Base-by-base conservation (phyloP, 2,888 invertebrate species). In the Spicauda simplicius region DNA sequence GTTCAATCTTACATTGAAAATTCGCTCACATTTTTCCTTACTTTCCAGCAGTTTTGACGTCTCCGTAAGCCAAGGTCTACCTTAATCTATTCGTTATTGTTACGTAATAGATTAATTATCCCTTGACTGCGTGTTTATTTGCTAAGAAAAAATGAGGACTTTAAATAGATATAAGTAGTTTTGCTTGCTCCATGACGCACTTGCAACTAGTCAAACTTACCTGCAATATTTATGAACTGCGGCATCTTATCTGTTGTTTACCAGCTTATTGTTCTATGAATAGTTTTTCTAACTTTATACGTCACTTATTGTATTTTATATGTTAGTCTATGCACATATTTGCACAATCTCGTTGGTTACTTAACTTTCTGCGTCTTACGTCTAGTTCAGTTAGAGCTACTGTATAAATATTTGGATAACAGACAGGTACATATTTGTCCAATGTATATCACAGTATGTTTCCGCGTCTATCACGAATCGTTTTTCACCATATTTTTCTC, bases 401-500 rank as follows among this genome's bases (percentile, higher is more conserved):
- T 41, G 1, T 41, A 10, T 53, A 48, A 48, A 63, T 48, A 63
- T 18, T 48, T 55, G 16, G 19, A 11, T 12, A 41, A 45, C 58
- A 58, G n/a, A 58, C 50, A 60, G 6, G 33, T 12, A 60, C 30
- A 60, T 33, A 60, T 60, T 60, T 60, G 19, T 48, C 25, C 25
- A 25, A 25, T 16, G n/a, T 33, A 19, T 33, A 52, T 30, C 52
- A 45, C 18, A 12, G 60, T 60, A 50, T 59, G 33, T 33, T 60
- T 60, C 52, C 60, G 60, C 33, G 33, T 60, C 52, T 45, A 52
- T 60, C 60, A 60, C 50, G 60, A 48, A 33, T 12, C 52, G 30
- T 60, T 52, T 64, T 64, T 57, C 37, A n/a, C 12, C 37, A 50
- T 52, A 57, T 25, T 41, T 41, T 25, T 57, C 30, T 41, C 19